Conservation (phyloP, 1,140 invertebrate species). For the Drosophila repletoides region DNA sequence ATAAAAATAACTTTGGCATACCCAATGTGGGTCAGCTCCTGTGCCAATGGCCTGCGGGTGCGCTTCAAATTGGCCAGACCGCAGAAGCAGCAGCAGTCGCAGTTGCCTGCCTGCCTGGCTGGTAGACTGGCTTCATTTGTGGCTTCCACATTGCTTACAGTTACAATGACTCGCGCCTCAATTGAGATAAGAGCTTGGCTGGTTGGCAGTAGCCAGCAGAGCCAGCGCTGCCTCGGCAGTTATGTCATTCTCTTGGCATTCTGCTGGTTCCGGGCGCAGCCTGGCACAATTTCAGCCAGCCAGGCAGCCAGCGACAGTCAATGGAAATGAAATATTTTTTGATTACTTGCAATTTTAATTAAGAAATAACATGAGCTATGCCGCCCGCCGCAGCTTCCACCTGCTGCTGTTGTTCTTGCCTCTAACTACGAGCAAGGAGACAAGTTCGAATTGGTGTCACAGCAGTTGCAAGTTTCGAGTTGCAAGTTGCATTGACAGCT, state of each 20-base stretch:
- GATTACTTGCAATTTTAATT: slow-evolving; percentile 65
- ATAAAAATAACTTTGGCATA: slow-evolving; percentile 64
- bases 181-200: slow-evolving; percentile 64
- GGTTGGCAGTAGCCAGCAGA: slow-evolving; percentile 1
- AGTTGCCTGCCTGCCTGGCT: slow-evolving; percentile 13
- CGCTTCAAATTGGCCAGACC: slow-evolving; percentile 61
- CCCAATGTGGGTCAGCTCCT: slow-evolving; percentile 59
- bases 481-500: slow-evolving; percentile 48
- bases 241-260: slow-evolving; percentile 64
- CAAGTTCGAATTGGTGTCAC: slow-evolving; percentile 55
- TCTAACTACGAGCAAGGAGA: not conserved
- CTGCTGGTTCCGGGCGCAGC: slow-evolving; percentile 9
- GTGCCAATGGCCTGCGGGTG: slow-evolving; percentile 67
- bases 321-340: slow-evolving; percentile 40
- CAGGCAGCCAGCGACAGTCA: slow-evolving; percentile 24
- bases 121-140: slow-evolving; percentile 28
- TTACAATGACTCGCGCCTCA: slow-evolving; percentile 67
- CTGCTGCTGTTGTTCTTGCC: too few species aligned
- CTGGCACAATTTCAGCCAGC: slow-evolving; percentile 48
- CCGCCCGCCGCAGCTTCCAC: too few species aligned
- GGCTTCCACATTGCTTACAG: slow-evolving; percentile 63
- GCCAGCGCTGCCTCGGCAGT: slow-evolving; percentile 47
- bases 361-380: slow-evolving; percentile 43
- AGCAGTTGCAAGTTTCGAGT: too few species aligned
- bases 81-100: slow-evolving; percentile 7